A percentile compares a stretch with the other conserved stretches of the same genome.
phyloP scores from a whole-genome alignment of 1,140 invertebrate species.

The Phocides pigmalion region DNA sequence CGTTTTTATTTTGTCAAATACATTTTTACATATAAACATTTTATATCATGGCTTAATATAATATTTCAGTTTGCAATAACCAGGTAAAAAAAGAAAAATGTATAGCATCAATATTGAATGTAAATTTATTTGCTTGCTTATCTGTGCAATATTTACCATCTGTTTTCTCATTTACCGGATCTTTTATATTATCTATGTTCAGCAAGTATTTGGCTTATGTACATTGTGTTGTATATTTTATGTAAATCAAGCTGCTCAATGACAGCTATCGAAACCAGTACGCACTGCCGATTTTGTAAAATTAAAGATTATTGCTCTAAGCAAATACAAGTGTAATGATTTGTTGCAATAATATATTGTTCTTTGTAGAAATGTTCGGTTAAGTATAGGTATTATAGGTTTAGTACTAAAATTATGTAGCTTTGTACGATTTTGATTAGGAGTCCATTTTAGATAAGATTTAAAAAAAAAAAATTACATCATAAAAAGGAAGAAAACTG shows the following conservation, averaged over 20 bases:
- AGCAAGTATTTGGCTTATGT: neutral
- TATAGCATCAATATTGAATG: no score
- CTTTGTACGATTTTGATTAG: conserved; percentile 22
- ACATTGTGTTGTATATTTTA: neutral
- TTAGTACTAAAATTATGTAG: conserved; percentile 42
- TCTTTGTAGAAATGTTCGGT: conserved; percentile 49
- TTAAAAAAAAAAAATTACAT: no score
- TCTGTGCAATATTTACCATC: conserved; percentile 50
- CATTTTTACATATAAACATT: no score
- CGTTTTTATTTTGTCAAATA: no score
- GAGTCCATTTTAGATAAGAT: neutral
- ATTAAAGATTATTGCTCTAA: conserved; percentile 65
- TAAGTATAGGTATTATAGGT: conserved; percentile 44
- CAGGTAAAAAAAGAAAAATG: no score
- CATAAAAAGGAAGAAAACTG: no score
- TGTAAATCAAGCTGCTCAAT: conserved; percentile 36
- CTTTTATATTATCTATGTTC: neutral
- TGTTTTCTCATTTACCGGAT: neutral
- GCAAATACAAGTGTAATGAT: conserved; percentile 49
- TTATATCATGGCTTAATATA: no score
- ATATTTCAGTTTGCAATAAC: no score
- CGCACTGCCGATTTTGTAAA: conserved; percentile 66
- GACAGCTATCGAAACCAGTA: conserved; percentile 64
- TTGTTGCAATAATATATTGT: conserved; percentile 67
- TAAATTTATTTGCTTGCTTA: conserved; percentile 11